Base-by-base conservation (phyloP, 2,797 vertebrate species). In the Scolopax bukidnonensis region DNA sequence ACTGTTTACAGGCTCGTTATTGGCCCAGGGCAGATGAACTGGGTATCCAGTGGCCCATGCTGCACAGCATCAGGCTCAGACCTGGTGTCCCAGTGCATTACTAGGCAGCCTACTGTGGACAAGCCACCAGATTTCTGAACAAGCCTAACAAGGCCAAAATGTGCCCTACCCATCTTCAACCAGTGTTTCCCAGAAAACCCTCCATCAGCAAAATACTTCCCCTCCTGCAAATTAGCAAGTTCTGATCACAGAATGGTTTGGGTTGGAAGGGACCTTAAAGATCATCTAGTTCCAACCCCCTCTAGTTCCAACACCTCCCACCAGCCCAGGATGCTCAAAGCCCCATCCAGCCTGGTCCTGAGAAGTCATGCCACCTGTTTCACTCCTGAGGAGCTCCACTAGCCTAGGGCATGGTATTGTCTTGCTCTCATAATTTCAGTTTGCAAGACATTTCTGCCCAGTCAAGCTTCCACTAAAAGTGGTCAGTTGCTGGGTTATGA, bases 1-100 rank as follows among this genome's bases (percentile, higher is more conserved):
- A 16, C 30, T 41, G 25, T 0, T 60, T 50, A 40, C 9, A 11
- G 24, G 0, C 4, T 68, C 6, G 0, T 27, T 59, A 28, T 36
- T 15, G 45, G 73, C 51, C 30, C 21, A 5, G 56, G 40, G 20
- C 47, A 57, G 32, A 51, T 32, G 33, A 38, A n/a, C 1, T 41
- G 14, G 11, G 27, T 87, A 8, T 32, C 41, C 61, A 50, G 59
- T 32, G 30, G 48, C 38, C 48, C 14, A 16, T 30, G 24, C 40
- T 68, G 57, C 61, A 75, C 69, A 83, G 25, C 21, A 45, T 11
- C 53, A 60, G 27, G 18, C 59, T 89, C 13, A 23, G 30, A 54
- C 23, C 84, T 50, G 45, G 20, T 23, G 18, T 60, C 36, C 28
- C 27, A 68, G 21, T 8, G 48, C 43, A 5, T 18, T 45, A 36